Evolutionary conservation across 2,113 vertebrate genomes (phyloP).

Genomic region (Natator depressus): DNA sequence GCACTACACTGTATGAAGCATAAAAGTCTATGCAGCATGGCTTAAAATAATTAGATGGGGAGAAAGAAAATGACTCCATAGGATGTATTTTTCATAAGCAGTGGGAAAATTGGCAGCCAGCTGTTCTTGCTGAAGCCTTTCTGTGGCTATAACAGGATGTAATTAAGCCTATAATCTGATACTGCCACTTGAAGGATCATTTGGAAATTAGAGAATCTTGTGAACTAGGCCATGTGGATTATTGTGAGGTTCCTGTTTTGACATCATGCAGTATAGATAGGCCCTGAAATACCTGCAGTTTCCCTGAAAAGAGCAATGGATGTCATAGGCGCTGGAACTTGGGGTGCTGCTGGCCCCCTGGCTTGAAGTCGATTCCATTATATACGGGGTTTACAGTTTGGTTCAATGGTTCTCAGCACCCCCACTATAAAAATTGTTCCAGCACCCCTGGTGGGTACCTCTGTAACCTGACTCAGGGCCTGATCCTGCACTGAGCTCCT

Average conservation of each 20-base stretch:
- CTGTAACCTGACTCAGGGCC: background rate
- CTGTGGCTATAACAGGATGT: background rate
- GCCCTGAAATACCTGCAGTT: background rate
- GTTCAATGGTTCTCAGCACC: no score
- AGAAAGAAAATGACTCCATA: background rate
- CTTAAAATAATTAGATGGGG: background rate
- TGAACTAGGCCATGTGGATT: background rate
- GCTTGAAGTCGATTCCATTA: no score
- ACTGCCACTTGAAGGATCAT: background rate
- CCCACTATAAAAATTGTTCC: no score
- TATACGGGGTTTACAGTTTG: no score
- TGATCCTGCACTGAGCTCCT: background rate
- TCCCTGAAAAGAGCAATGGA: background rate
- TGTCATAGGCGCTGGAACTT: no score
- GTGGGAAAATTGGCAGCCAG: background rate
- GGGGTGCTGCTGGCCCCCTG: no score
- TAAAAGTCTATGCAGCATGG: background rate
- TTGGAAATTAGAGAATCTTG: slow-evolving; percentile 1
- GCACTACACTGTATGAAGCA: background rate
- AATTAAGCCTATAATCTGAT: slow-evolving; percentile 1
- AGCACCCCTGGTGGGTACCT: no score
- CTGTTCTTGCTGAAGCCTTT: background rate
- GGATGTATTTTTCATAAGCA: background rate
- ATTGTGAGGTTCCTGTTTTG: background rate
- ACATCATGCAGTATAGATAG: background rate